phyloP scores from a whole-genome alignment of 2,797 vertebrate genomes.

The Gobionotothen gibberifrons region DNA sequence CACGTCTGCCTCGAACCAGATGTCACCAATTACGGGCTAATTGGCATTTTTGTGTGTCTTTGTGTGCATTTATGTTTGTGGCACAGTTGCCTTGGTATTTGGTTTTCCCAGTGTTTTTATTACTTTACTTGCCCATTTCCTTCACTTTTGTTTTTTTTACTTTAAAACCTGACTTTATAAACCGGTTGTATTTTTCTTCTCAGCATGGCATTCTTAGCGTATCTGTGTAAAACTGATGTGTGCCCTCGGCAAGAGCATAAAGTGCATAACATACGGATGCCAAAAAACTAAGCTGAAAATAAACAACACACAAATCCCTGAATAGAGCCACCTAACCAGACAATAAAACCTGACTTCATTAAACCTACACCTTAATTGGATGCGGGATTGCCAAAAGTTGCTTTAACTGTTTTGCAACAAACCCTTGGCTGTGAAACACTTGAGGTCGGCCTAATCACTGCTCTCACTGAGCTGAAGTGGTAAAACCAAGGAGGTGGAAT shows the following conservation, averaged over 20 bases:
- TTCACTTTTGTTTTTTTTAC: no score
- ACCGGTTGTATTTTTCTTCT: no score
- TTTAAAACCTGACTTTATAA: no score
- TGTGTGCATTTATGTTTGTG: constrained; percentile 1
- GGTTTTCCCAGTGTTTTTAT: no score
- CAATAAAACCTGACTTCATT: constrained; percentile 57
- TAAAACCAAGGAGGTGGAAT: constrained; percentile 35
- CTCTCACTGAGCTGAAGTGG: constrained; percentile 30
- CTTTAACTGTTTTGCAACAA: constrained; percentile 36
- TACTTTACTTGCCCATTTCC: no score
- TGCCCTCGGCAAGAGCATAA: background rate
- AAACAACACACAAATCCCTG: constrained; percentile 32
- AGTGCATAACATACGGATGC: constrained; percentile 40
- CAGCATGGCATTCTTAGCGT: background rate
- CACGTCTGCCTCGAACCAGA: constrained; percentile 62
- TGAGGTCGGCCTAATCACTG: constrained; percentile 50
- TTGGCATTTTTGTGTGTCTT: constrained; percentile 29
- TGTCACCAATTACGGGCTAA: constrained; percentile 68
- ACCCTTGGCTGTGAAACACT: constrained; percentile 27
- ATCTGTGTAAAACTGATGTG: constrained; percentile 19
- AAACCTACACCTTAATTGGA: constrained; percentile 64
- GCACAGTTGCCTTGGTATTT: no score
- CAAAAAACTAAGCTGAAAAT: constrained; percentile 55
- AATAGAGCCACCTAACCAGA: constrained; percentile 47
- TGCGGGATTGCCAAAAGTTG: constrained; percentile 19